Conservation (phyloP, 1,140 invertebrate genomes). For the Dermatophagoides farinae region DNA sequence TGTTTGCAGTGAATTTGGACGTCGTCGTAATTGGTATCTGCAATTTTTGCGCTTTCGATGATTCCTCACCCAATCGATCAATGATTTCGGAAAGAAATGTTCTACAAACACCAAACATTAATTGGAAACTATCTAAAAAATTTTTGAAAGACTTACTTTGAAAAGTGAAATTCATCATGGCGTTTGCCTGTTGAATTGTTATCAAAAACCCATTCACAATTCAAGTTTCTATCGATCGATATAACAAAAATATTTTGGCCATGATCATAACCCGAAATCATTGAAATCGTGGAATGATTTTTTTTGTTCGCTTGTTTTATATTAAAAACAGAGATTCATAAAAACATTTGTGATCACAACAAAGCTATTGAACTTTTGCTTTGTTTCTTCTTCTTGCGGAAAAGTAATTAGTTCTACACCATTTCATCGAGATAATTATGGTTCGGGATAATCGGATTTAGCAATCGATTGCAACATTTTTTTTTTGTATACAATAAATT, state of each 20-base stretch:
- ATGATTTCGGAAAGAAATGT: neutral
- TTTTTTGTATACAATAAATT: no score
- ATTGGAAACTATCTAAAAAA: neutral
- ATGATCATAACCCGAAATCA: neutral
- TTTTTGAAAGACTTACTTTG: neutral
- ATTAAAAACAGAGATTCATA: neutral
- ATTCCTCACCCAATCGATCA: neutral
- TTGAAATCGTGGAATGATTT: neutral
- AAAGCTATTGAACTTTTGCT: no score
- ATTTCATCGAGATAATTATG: no score
- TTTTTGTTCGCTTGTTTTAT: neutral
- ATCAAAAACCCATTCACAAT: neutral
- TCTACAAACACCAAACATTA: neutral
- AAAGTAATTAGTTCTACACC: no score
- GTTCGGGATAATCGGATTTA: no score
- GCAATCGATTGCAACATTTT: no score
- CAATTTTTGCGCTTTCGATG: conserved; percentile 4
- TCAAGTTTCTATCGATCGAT: neutral
- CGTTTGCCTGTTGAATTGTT: neutral
- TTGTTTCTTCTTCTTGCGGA: no score
- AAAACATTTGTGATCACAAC: no score
- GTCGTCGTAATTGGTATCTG: neutral
- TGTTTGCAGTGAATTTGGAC: neutral
- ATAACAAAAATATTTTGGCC: neutral
- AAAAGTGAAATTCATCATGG: neutral